Evolutionary conservation across 1,140 invertebrate genomes (phyloP).

Genomic region (Coptotermes formosanus): DNA sequence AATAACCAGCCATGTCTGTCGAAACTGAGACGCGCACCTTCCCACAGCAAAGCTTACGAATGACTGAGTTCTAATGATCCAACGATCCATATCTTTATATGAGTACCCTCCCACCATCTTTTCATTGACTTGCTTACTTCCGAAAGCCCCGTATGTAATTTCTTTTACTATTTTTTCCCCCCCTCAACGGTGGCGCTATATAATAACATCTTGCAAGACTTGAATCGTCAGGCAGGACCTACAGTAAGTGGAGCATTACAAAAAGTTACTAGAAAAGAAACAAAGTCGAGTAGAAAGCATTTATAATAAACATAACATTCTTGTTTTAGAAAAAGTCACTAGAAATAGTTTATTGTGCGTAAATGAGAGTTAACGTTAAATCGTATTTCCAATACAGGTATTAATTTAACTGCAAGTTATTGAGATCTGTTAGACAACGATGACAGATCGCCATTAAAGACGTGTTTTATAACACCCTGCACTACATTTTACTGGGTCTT

Average conservation of each 20-base stretch:
- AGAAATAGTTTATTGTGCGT: neutral
- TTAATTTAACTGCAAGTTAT: neutral
- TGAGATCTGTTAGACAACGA: neutral
- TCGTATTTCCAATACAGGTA: neutral
- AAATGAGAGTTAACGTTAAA: neutral
- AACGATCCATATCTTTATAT: neutral
- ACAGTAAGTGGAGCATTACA: neutral
- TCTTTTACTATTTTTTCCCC: neutral
- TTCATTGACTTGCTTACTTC: neutral
- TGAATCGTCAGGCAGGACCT: neutral
- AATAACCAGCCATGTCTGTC: neutral
- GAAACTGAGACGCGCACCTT: neutral
- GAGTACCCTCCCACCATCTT: neutral
- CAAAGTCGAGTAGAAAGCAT: neutral
- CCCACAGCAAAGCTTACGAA: neutral
- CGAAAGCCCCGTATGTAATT: neutral
- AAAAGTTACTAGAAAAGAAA: neutral
- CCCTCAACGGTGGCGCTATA: neutral
- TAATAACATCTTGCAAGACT: conserved; percentile 6
- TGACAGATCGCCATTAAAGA: neutral
- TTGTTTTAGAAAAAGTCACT: neutral
- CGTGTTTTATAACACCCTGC: neutral
- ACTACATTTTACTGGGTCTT: neutral
- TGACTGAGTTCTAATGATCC: neutral
- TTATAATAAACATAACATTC: neutral